Evolutionary conservation across 1,140 invertebrate species (phyloP).

Genomic region (Drosophila ambigua): DNA sequence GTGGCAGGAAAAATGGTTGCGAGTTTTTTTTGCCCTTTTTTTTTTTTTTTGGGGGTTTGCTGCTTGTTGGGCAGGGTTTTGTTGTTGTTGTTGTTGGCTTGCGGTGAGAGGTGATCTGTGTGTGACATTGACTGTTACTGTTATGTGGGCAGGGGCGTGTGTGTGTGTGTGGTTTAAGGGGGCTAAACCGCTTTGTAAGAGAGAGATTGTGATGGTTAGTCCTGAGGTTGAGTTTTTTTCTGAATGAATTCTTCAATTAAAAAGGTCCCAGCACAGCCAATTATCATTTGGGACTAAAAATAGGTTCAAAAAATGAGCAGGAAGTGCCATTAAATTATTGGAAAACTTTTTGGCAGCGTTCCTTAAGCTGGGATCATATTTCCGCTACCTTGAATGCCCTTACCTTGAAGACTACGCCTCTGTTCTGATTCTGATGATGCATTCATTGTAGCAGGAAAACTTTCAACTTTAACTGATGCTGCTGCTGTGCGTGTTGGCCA

Average conservation of each 20-base stretch:
- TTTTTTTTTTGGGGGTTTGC: constrained; percentile 11
- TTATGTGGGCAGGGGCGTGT: constrained; percentile 3
- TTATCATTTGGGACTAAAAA: no score
- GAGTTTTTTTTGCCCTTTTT: neutral
- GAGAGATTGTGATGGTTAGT: no score
- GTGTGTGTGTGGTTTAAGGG: neutral
- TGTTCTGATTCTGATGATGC: constrained; percentile 39
- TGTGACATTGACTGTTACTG: constrained; percentile 25
- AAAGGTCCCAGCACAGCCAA: no score
- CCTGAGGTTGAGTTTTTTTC: no score
- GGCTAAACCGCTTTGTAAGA: neutral
- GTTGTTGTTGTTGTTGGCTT: constrained; percentile 12
- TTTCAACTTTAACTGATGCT: constrained; percentile 36
- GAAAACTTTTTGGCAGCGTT: no score
- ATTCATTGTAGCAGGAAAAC: constrained; percentile 15
- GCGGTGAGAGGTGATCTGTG: constrained; percentile 14
- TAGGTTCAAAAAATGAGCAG: no score
- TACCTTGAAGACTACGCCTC: constrained; percentile 1
- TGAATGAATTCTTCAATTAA: no score
- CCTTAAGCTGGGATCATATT: neutral
- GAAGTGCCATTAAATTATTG: neutral
- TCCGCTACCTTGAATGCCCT: neutral
- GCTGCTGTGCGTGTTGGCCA: constrained; percentile 34
- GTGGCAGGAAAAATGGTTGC: constrained; percentile 32
- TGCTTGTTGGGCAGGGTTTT: constrained; percentile 4